These are phyloP conservation scores for Synanceia verrucosa DNA, from an alignment of 2,797 vertebrate genomes.

Conservation along the genomic window DNA sequence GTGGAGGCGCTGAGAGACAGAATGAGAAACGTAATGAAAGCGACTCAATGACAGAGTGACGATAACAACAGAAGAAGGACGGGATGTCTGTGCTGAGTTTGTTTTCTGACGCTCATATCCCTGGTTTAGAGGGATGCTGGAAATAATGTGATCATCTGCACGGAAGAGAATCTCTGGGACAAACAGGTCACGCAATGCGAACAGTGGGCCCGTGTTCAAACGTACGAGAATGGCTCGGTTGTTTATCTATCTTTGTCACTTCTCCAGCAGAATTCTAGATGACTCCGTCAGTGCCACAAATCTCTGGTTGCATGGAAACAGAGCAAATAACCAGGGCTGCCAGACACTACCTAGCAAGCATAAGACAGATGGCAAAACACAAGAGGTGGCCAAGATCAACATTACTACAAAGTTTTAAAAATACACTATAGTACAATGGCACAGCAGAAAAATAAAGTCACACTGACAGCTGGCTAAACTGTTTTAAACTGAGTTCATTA, in stretches of 20 bases:
- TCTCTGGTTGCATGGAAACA: conserved; percentile 36
- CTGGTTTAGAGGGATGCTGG: conserved; percentile 27
- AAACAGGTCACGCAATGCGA: conserved; percentile 24
- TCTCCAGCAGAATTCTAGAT: conserved; percentile 23
- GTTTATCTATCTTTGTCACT: conserved; percentile 23
- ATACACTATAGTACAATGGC: background rate
- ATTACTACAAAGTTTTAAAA: conserved; percentile 24
- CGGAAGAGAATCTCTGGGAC: conserved; percentile 26
- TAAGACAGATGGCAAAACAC: conserved; percentile 35
- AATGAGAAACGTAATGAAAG: conserved; percentile 44
- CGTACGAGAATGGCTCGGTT: conserved; percentile 11
- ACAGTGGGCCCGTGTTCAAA: conserved; percentile 3
- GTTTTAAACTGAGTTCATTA: background rate
- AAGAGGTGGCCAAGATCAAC: conserved; percentile 37
- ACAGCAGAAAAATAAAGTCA: background rate
- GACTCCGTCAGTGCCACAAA: conserved; percentile 8
- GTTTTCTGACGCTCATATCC: conserved; percentile 27
- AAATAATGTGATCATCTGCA: conserved; percentile 50
- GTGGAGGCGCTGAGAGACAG: conserved; percentile 1
- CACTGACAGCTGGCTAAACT: conserved; percentile 18
- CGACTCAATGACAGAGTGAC: conserved; percentile 14
- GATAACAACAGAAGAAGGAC: conserved; percentile 21
- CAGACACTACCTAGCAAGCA: conserved; percentile 21
- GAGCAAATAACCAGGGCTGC: conserved; percentile 18
- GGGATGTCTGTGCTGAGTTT: conserved; percentile 11